Base-by-base conservation (phyloP, 2,888 invertebrate species). In the Theodoxus fluviatilis region DNA sequence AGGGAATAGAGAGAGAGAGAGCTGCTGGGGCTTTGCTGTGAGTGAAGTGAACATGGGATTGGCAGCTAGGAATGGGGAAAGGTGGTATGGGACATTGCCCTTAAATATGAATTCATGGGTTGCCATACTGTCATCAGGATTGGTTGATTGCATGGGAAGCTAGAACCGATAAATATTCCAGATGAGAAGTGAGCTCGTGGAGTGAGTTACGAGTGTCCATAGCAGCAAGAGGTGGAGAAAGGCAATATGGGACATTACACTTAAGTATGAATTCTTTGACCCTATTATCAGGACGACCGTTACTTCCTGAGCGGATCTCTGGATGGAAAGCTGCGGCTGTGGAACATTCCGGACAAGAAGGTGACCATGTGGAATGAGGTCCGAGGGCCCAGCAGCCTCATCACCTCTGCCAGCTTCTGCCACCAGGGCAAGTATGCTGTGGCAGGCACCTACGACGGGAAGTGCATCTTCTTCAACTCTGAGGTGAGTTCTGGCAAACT, bases 301-400 rank as follows among this genome's bases (percentile, higher is more conserved):
- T 91, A 98, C 87, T 99, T 99, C 88, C 89, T 99, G 43, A 98
- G 97, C 72, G 99, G 99, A 22, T 97, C 97, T 28, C 89, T 99
- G 63, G 99, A 99, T 87, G 98, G 99, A 1, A 99, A 98, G 88
- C 89, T 99, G 66, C 90, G 99, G n/a, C 89, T 99, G 7, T 99
- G 99, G 99, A 97, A 98, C 88, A 99, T 99, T 84, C 98, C 98
- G 0, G 98, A 99, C 86, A 99, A 99, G 87, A 97, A 97, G 88
- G 98, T 98, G 7, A 96, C 96, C 0, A 92, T 97, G 7, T 98
- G 98, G 97, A 98, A 95, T 87, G 98, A 98, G 89, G 81, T 82
- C n/a, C 76, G 76, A 7, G 95, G 96, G n/a, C 94, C 80, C 57
- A 79, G 84, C 1, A 96, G 95, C 84, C 90, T 98, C 15, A 98